phyloP scores from a whole-genome alignment of 2,797 vertebrate species.

The Sebastes taczanowskii region DNA sequence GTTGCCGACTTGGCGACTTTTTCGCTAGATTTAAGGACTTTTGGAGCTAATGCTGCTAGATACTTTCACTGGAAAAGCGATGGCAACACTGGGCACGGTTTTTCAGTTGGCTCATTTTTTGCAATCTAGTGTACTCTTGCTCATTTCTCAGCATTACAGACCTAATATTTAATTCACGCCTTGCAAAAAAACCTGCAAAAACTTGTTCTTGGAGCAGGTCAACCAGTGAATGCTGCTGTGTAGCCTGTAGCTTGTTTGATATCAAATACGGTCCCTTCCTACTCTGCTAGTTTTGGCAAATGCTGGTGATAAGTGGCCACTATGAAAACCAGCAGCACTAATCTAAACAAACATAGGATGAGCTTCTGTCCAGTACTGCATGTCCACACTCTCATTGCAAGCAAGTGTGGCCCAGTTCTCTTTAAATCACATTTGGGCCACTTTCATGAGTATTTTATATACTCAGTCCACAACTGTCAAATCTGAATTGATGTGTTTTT shows the following conservation, averaged over 20 bases:
- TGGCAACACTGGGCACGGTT: no score
- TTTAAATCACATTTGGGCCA: conserved; percentile 2
- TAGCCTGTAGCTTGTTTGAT: conserved; percentile 8
- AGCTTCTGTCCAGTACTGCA: background rate
- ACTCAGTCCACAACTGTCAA: background rate
- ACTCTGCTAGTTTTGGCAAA: conserved; percentile 9
- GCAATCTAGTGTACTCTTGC: no score
- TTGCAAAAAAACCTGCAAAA: background rate
- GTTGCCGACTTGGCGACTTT: no score
- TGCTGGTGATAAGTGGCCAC: background rate
- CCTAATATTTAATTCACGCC: background rate
- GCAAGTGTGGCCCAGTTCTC: background rate
- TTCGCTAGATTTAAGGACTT: no score
- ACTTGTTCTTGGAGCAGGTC: background rate
- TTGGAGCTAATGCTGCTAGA: no score
- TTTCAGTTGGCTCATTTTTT: no score
- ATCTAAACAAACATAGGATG: background rate
- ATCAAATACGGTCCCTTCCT: background rate
- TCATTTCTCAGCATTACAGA: no score
- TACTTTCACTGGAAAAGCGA: no score
- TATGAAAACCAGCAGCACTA: background rate
- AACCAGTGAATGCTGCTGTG: background rate
- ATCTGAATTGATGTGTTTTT: conserved; percentile 8
- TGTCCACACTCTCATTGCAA: conserved; percentile 3
- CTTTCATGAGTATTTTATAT: background rate